Evolutionary conservation across 1,140 invertebrate genomes (phyloP).

Genomic region (Dendrolimus kikuchii): DNA sequence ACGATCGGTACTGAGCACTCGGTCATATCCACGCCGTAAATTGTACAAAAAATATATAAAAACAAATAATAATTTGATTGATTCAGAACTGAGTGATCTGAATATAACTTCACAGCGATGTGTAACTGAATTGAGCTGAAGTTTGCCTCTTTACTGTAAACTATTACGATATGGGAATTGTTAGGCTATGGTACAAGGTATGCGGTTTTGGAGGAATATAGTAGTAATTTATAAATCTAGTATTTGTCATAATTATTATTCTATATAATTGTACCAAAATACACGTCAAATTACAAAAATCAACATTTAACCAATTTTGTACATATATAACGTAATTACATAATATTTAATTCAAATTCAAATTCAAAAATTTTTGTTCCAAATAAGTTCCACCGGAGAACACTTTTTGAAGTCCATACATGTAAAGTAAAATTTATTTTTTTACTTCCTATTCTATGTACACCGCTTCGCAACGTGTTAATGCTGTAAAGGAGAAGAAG

Average conservation of each 20-base stretch:
- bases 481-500: too few relatives aligned
- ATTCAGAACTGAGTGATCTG: neutral
- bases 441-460: too few relatives aligned
- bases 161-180: slow-evolving; percentile 1
- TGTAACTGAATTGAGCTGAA: slow-evolving; percentile 4
- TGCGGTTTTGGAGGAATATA: slow-evolving; percentile 1
- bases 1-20: slow-evolving; percentile 4
- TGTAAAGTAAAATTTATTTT: too few relatives aligned
- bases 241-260: neutral
- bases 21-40: slow-evolving; percentile 1
- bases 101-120: slow-evolving; percentile 1
- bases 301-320: too few relatives aligned
- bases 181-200: slow-evolving; percentile 4
- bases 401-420: too few relatives aligned
- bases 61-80: slow-evolving; percentile 4
- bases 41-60: slow-evolving; percentile 4
- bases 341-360: too few relatives aligned
- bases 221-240: neutral
- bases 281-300: too few relatives aligned
- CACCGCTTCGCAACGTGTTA: too few relatives aligned
- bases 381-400: too few relatives aligned
- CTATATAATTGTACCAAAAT: too few relatives aligned
- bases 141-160: neutral
- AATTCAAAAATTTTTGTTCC: too few relatives aligned
- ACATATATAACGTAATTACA: too few relatives aligned